Conservation (phyloP, 2,113 vertebrate genomes). For the Psilopogon haemacephalus region DNA sequence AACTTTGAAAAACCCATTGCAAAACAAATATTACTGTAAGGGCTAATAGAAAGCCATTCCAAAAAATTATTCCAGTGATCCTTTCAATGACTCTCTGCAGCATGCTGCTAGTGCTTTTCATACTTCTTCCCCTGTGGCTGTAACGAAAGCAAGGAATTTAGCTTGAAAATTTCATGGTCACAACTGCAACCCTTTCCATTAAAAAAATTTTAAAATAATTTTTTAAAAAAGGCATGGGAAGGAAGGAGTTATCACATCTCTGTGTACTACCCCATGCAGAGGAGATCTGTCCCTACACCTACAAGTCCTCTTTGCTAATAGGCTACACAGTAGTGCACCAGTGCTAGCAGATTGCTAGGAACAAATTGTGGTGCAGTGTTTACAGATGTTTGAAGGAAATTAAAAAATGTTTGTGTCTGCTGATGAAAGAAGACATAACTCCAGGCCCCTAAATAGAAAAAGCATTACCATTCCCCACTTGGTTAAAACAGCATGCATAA, state of each 20-base stretch:
- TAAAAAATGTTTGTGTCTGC: neutral
- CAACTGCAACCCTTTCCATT: neutral
- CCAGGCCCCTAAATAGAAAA: neutral
- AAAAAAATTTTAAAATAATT: neutral
- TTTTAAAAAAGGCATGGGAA: neutral
- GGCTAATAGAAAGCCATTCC: neutral
- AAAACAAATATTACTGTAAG: neutral
- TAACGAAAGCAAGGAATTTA: constrained; percentile 26
- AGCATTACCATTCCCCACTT: neutral
- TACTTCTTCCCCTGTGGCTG: neutral
- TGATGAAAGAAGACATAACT: neutral
- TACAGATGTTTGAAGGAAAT: neutral
- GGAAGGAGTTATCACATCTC: neutral
- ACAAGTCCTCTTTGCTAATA: neutral
- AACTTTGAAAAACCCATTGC: neutral
- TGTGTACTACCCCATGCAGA: neutral
- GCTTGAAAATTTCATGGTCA: constrained; percentile 1
- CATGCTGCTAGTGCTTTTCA: neutral
- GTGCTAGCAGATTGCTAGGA: neutral
- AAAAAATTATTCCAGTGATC: constrained; percentile 11
- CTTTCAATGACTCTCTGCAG: neutral
- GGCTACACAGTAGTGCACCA: neutral
- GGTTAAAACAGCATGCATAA: neutral
- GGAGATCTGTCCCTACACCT: neutral
- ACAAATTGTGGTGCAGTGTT: neutral